phyloP scores from a whole-genome alignment of 2,888 invertebrate species.

The Timema cristinae region DNA sequence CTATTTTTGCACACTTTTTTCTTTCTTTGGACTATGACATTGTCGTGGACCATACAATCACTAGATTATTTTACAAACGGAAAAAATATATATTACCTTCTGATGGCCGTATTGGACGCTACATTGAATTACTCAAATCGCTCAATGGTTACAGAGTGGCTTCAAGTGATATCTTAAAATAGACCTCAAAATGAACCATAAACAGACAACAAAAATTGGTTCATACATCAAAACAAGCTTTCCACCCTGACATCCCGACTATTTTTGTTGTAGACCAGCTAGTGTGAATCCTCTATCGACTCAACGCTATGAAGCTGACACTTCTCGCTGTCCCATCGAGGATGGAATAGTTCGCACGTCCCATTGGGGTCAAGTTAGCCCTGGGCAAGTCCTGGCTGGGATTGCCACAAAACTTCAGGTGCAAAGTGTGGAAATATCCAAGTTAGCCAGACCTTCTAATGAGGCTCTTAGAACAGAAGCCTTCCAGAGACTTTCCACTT shows the following conservation, averaged over 20 bases:
- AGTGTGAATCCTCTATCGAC: not conserved
- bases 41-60: not conserved
- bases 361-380: constrained; percentile 35
- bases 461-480: too few species aligned
- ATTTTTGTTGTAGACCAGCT: too few species aligned
- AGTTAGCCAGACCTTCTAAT: too few species aligned
- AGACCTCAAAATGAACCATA: too few species aligned
- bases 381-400: constrained; percentile 35
- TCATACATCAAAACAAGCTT: too few species aligned
- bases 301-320: constrained; percentile 24
- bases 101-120: not conserved
- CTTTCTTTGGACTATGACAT: not conserved
- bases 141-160: not conserved
- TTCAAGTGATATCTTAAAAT: not conserved
- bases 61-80: too few species aligned
- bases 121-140: not conserved
- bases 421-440: too few species aligned
- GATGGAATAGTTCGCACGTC: constrained; percentile 36
- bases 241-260: too few species aligned
- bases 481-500: too few species aligned
- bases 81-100: not conserved
- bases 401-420: constrained; percentile 41
- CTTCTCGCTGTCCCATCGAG: constrained; percentile 37
- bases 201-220: too few species aligned
- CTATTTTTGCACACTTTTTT: not conserved